Evolutionary conservation across 2,888 invertebrate genomes (phyloP), one percentile per base, ranked within the genome.

Genomic region (Eupithecia insigniata): DNA sequence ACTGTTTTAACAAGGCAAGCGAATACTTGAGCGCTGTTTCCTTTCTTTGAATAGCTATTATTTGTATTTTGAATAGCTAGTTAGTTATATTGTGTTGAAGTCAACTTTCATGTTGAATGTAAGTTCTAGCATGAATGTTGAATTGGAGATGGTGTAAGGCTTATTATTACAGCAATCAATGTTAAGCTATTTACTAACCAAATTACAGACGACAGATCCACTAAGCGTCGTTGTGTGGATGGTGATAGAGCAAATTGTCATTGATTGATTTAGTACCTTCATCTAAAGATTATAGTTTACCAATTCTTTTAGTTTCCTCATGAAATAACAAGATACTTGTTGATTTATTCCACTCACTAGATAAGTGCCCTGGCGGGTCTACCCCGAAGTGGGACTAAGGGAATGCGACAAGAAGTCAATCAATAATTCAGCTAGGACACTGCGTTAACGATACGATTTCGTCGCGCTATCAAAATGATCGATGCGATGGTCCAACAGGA

Each of bases 1-100:
- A 64, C 88, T 87, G 85, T 85, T 84, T 81, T 82, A 87, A 86
- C 87, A 86, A 86, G 26, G 85, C 85, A 83, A 77, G 82, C 84
- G 81, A 81, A 81, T 87, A 85, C 78, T 85, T 82, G 60, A 69
- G 64, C 78, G 80, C 73, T 75, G 73, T 80, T 80, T 84, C 81
- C 79, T 85, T 85, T 79, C 82, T 84, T 80, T 82, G 78, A 77
- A 84, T 81, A 67, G 78, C 76, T 78, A 66, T 67, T 73, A 36
- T 58, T 39, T 74, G 70, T 78, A 71, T 60, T n/a, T 10, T 69
- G 61, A 70, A 62, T 69, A 70, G 67, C 67, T 70, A 51, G 36
- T n/a, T 14, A 70, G 64, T 70, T 60, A n/a, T 16, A 65, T 66
- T 67, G 32, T 67, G 39, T 26, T 55, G 26, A 26, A 55, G 26